Evolutionary conservation across 2,797 vertebrate genomes (phyloP), one percentile per base, ranked within the genome.

Genomic region (Spizella passerina): DNA sequence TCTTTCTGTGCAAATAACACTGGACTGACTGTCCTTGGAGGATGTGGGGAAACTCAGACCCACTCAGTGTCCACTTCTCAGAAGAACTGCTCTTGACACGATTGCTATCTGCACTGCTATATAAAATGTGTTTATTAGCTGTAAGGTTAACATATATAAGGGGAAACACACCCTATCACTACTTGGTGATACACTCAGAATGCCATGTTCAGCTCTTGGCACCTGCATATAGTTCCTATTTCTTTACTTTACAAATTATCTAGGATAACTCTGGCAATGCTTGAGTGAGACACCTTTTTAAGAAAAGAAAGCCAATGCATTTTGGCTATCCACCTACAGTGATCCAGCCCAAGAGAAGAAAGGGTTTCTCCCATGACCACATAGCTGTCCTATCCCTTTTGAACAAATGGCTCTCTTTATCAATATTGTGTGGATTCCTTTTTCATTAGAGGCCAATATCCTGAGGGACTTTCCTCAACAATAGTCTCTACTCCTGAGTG

Each of bases 21-120:
- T 26, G 49, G 14, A 32, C 18, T 64, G 43, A 79, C 30, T 22
- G 9, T 19, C n/a, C 34, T 59, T 14, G 68, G 43, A 73, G n/a
- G 30, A 52, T 6, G 13, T 1, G 4, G 10, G 23, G 34, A 80
- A 80, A 76, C 24, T 69, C 30, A 47, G 29, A 77, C 29, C 7
- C 0, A 0, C 10, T 29, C 5, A 27, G 24, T 26, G 27, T 44
- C 39, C 2, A 0, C 23, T 53, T 82, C 24, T 36, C 24, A 43
- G 17, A 65, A 55, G 8, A 66, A 36, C 17, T 59, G 12, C 3
- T 63, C 32, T 75, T 63, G 55, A 55, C 12, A 46, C 0, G 0
- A 22, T 24, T 64, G 8, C 20, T 53, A 10, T 9, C 13, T 73
- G 27, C 44, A 39, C 29, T 76, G 10, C 12, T 50, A 7, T 23